Conservation (phyloP, 2,113 vertebrate genomes). For the Phyllostomus discolor region DNA sequence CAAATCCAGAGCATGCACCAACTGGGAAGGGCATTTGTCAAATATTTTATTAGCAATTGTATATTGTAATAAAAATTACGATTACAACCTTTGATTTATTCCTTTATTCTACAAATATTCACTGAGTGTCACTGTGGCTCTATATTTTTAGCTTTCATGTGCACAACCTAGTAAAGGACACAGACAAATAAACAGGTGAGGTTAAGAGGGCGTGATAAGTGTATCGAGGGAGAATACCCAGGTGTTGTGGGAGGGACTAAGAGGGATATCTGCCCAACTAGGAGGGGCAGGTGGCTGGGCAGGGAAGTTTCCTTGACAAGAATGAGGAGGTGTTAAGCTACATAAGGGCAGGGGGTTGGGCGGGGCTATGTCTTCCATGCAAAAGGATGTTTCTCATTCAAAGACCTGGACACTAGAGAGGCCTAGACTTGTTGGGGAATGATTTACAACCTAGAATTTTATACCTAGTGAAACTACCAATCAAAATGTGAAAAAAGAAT, state of each 20-base stretch:
- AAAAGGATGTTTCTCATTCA: not conserved
- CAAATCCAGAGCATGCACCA: not conserved
- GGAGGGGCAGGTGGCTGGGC: not conserved
- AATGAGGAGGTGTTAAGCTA: not conserved
- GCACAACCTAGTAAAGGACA: not conserved
- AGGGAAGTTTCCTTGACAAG: not conserved
- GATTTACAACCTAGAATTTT: constrained; percentile 26
- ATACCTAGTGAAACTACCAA: constrained; percentile 15
- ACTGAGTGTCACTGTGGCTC: not conserved
- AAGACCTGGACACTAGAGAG: not conserved
- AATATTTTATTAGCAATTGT: not conserved
- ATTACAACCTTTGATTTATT: not conserved
- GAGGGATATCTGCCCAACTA: not conserved
- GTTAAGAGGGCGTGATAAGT: not conserved
- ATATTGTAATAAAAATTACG: not conserved
- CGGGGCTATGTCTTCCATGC: not conserved
- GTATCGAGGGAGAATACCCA: fast-evolving
- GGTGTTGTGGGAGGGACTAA: not conserved
- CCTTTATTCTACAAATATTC: constrained; percentile 9
- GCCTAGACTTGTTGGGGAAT: not conserved
- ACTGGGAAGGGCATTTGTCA: not conserved
- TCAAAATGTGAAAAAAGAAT: not conserved
- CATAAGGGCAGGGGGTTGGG: not conserved
- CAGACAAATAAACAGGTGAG: not conserved
- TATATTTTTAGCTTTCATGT: not conserved